Evolutionary conservation across 1,140 invertebrate species (phyloP).

Genomic region (Pseudomyrmex pallidus): DNA sequence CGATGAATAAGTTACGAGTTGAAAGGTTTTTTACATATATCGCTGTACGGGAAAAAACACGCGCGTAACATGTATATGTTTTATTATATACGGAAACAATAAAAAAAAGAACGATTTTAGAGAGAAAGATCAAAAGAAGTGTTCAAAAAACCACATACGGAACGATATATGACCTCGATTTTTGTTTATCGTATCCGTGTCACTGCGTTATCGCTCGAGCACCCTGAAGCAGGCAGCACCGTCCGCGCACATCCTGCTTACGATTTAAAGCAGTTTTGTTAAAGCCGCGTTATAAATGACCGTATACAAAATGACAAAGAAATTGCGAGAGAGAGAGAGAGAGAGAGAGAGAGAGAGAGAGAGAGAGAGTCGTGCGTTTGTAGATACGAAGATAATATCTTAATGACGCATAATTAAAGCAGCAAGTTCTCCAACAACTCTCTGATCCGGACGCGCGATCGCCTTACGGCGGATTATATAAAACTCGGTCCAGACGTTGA

Average conservation of each 20-base stretch:
- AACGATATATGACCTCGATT: no score
- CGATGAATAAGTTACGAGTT: neutral
- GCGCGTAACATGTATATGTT: no score
- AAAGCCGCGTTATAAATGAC: neutral
- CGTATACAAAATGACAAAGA: neutral
- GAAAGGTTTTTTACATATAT: slow-evolving; percentile 11
- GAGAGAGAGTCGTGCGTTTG: neutral
- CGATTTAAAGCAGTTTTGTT: slow-evolving; percentile 10
- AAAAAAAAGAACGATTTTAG: no score
- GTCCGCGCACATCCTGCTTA: neutral
- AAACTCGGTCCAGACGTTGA: slow-evolving; percentile 54
- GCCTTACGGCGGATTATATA: slow-evolving; percentile 54
- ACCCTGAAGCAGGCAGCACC: no score
- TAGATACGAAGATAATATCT: neutral
- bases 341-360: no score
- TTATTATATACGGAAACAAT: no score
- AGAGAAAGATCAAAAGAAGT: no score
- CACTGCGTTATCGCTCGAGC: no score
- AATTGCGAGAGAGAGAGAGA: neutral
- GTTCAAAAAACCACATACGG: no score
- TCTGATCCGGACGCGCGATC: slow-evolving; percentile 16
- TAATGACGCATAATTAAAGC: slow-evolving; percentile 51
- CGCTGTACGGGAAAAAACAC: neutral
- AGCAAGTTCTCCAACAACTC: slow-evolving; percentile 17
- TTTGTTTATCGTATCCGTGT: no score